phyloP scores from a whole-genome alignment of 2,888 invertebrate species.

The Nomada goodeniana region DNA sequence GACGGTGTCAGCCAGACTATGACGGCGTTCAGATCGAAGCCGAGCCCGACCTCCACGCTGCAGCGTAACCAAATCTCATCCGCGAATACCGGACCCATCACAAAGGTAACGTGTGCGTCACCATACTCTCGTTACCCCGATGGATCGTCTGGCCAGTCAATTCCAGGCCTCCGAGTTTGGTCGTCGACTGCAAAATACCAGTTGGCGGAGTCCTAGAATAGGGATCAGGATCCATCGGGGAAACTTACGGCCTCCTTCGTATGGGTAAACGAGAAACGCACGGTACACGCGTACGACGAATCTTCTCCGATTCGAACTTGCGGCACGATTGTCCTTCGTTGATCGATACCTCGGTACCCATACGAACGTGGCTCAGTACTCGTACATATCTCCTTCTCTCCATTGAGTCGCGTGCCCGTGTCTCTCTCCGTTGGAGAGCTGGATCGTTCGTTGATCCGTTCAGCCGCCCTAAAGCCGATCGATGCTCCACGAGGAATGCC shows the following conservation, averaged over 20 bases:
- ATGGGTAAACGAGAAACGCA: neutral
- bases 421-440: neutral
- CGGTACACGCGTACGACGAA: neutral
- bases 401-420: conserved; percentile 19
- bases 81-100: conserved; percentile 93
- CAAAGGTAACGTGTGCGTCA: conserved; percentile 89
- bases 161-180: neutral
- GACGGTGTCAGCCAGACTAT: conserved; percentile 99
- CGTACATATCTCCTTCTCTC: conserved; percentile 13
- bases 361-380: neutral
- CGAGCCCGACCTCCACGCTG: conserved; percentile 92
- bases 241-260: neutral
- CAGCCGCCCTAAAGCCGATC: conserved; percentile 38
- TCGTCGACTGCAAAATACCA: neutral
- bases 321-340: neutral
- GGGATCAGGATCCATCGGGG: conserved; percentile 13
- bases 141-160: conserved; percentile 13
- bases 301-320: neutral
- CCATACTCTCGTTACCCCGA: conserved; percentile 14
- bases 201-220: neutral
- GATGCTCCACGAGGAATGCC: conserved; percentile 27
- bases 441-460: conserved; percentile 53
- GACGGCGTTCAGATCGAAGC: conserved; percentile 98
- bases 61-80: conserved; percentile 87
- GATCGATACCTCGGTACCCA: neutral